Conservation (phyloP, 2,888 invertebrate species). For the Malachius bipustulatus region DNA sequence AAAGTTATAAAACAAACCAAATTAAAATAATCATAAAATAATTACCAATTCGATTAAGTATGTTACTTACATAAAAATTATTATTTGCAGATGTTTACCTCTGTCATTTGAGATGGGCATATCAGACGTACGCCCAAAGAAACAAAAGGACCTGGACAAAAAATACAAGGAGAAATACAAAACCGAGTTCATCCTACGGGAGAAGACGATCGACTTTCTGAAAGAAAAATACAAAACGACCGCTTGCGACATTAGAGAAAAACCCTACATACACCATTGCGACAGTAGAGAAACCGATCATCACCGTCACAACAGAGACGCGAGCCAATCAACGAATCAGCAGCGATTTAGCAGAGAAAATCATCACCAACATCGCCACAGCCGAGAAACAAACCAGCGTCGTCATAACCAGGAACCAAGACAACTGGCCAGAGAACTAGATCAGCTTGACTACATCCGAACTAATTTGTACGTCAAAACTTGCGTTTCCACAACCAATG, state of each 20-base stretch:
- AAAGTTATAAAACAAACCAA: no score
- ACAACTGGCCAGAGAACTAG: constrained; percentile 30
- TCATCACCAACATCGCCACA: no score
- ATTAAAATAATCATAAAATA: no score
- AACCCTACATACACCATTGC: no score
- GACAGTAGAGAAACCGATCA: constrained; percentile 42
- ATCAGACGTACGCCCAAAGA: constrained; percentile 23
- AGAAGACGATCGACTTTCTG: constrained; percentile 8
- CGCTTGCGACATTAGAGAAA: constrained; percentile 14
- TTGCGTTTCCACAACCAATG: constrained; percentile 37
- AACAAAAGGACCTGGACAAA: constrained; percentile 20
- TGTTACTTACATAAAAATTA: no score
- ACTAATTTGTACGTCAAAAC: constrained; percentile 46
- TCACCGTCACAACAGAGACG: constrained; percentile 41
- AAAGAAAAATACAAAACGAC: constrained; percentile 21
- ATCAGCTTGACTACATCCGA: constrained; percentile 38
- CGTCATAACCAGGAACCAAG: constrained; percentile 29
- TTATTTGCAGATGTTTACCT: no score
- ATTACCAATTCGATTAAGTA: no score
- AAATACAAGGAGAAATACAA: constrained; percentile 22
- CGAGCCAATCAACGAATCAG: constrained; percentile 37
- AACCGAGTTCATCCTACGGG: constrained; percentile 21
- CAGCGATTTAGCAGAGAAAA: constrained; percentile 5
- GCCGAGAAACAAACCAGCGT: constrained; percentile 40
- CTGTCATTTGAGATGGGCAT: constrained; percentile 25